Percentiles rank a stretch among this genome's conserved stretches.
These are phyloP conservation scores for Zhengitettix transpicula DNA, from an alignment of 2,888 invertebrate species.

Conservation along the genomic window DNA sequence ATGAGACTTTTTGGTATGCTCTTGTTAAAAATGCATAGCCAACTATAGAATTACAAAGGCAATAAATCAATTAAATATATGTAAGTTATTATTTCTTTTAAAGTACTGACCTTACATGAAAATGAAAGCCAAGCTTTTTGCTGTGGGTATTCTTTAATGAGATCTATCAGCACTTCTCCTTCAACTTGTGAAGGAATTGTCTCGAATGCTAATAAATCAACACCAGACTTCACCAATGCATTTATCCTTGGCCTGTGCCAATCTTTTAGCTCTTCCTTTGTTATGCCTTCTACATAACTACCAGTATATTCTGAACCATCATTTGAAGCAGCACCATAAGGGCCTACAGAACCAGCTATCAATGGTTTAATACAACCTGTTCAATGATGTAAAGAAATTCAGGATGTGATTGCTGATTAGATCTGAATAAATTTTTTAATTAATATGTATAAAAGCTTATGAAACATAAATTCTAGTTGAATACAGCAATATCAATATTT, in stretches of 20 bases:
- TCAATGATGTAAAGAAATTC: not conserved
- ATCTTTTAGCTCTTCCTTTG: constrained; percentile 43
- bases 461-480: not conserved
- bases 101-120: constrained; percentile 56
- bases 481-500: too few species aligned
- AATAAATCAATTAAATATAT: too few species aligned
- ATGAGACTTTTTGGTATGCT: too few species aligned
- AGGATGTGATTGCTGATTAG: not conserved
- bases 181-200: constrained; percentile 78
- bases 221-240: constrained; percentile 61
- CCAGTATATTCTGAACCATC: constrained; percentile 93
- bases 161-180: constrained; percentile 63
- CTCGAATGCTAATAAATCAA: constrained; percentile 75
- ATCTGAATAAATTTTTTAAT: not conserved
- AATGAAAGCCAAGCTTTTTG: constrained; percentile 80
- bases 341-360: constrained; percentile 80
- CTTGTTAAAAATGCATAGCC: too few species aligned
- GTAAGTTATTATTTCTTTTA: not conserved
- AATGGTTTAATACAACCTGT: constrained; percentile 28
- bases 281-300: constrained; percentile 49
- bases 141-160: constrained; percentile 61
- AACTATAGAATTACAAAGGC: too few species aligned
- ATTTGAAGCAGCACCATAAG: constrained; percentile 77
- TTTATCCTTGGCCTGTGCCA: constrained; percentile 76
- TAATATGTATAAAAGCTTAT: not conserved